phyloP scores from a whole-genome alignment of 2,113 vertebrate genomes.

The Fukomys damarensis region DNA sequence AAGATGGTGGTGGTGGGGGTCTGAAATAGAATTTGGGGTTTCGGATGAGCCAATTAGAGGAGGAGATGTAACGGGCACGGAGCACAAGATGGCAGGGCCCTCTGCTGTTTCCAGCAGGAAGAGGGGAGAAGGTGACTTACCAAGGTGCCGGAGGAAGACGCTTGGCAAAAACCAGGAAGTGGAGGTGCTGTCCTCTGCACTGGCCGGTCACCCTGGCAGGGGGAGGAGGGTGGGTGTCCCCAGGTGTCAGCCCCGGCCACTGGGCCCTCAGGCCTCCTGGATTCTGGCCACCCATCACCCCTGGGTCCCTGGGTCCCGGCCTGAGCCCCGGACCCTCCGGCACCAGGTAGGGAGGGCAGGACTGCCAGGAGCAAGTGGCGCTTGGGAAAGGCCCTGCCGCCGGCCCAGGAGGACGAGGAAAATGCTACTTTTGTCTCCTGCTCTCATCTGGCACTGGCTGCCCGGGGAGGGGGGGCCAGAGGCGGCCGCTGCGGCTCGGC shows the following conservation, averaged over 20 bases:
- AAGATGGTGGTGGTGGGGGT: not conserved
- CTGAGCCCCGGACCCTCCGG: not conserved
- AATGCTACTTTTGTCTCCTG: constrained; percentile 68
- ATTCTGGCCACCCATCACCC: not conserved
- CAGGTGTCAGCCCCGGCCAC: not conserved
- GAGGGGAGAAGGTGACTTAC: constrained; percentile 69
- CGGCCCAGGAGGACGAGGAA: constrained; percentile 44
- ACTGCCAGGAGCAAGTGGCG: constrained; percentile 61
- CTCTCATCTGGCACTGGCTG: constrained; percentile 60
- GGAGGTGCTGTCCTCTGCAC: not conserved
- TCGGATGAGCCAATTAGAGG: constrained; percentile 64
- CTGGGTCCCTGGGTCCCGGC: not conserved
- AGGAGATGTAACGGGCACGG: not conserved
- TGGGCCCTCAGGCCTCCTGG: not conserved
- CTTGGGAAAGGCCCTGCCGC: not conserved
- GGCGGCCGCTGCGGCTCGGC: constrained; percentile 63
- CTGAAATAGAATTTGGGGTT: constrained; percentile 73
- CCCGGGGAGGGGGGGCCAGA: constrained; percentile 37
- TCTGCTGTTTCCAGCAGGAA: not conserved
- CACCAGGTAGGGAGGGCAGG: constrained; percentile 8
- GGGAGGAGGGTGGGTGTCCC: not conserved
- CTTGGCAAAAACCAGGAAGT: not conserved
- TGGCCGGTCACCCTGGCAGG: rapidly evolving
- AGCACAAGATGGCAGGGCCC: constrained; percentile 74
- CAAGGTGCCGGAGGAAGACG: not conserved